Evolutionary conservation across 2,113 vertebrate genomes (phyloP).

Genomic region (Macheiramphus alcinus): DNA sequence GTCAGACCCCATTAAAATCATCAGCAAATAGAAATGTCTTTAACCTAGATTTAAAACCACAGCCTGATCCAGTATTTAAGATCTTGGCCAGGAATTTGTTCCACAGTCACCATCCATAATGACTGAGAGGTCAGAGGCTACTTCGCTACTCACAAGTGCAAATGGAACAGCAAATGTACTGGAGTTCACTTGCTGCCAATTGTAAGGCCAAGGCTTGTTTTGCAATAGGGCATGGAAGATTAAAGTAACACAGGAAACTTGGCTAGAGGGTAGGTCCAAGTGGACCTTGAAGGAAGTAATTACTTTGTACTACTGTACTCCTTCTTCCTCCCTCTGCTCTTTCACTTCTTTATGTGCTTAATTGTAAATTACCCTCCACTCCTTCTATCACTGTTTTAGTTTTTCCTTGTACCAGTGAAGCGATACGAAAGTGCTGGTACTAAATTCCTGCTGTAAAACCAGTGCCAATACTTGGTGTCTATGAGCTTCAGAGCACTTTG

Average conservation of each 20-base stretch:
- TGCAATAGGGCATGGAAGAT: constrained; percentile 26
- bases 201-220: neutral
- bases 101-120: constrained; percentile 23
- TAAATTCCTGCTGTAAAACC: neutral
- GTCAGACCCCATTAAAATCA: constrained; percentile 31
- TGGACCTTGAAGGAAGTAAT: constrained; percentile 20
- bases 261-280: neutral
- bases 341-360: constrained; percentile 29
- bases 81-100: constrained; percentile 42
- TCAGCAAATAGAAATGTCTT: constrained; percentile 47
- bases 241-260: constrained; percentile 31
- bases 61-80: constrained; percentile 9
- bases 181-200: neutral
- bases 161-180: neutral
- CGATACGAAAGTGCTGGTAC: neutral
- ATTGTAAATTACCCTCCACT: constrained; percentile 44
- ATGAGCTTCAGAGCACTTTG: neutral
- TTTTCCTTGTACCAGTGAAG: constrained; percentile 19
- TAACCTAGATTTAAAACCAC: constrained; percentile 32
- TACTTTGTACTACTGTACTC: constrained; percentile 4
- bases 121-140: constrained; percentile 35
- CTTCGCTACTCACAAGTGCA: neutral
- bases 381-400: neutral
- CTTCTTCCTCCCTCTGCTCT: neutral
- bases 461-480: neutral